Conservation (phyloP, 2,888 invertebrate genomes). For the Oscheius sp. region DNA sequence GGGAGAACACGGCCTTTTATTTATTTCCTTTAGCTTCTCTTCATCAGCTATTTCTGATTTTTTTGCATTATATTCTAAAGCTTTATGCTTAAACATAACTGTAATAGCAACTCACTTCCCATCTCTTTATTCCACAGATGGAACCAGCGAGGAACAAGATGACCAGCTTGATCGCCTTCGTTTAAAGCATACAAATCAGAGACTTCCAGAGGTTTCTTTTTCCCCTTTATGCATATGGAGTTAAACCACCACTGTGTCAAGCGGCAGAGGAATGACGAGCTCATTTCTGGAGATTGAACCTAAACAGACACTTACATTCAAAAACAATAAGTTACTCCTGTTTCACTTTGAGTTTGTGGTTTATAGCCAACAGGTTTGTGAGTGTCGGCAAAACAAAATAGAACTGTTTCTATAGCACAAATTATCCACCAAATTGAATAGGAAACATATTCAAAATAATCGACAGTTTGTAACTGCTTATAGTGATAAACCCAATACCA, state of each 20-base stretch:
- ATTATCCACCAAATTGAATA: conserved; percentile 62
- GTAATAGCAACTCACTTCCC: conserved; percentile 33
- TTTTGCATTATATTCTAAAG: conserved; percentile 15
- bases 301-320: conserved; percentile 71
- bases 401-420: conserved; percentile 49
- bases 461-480: conserved; percentile 27
- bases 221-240: conserved; percentile 60
- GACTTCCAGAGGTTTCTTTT: conserved; percentile 64
- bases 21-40: background rate
- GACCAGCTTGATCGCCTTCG: conserved; percentile 59
- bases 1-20: conserved; percentile 35
- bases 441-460: conserved; percentile 34
- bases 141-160: conserved; percentile 64
- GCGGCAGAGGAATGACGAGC: conserved; percentile 85
- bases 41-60: background rate
- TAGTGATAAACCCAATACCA: conserved; percentile 65
- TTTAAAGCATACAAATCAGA: conserved; percentile 63
- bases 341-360: conserved; percentile 25
- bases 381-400: conserved; percentile 64
- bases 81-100: background rate
- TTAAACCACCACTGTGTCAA: conserved; percentile 90
- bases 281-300: conserved; percentile 87
- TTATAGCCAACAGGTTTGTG: conserved; percentile 51
- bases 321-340: background rate
- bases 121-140: conserved; percentile 61